These are phyloP conservation scores for Plagodis pulveraria DNA, from an alignment of 2,888 invertebrate species.

Conservation along the genomic window DNA sequence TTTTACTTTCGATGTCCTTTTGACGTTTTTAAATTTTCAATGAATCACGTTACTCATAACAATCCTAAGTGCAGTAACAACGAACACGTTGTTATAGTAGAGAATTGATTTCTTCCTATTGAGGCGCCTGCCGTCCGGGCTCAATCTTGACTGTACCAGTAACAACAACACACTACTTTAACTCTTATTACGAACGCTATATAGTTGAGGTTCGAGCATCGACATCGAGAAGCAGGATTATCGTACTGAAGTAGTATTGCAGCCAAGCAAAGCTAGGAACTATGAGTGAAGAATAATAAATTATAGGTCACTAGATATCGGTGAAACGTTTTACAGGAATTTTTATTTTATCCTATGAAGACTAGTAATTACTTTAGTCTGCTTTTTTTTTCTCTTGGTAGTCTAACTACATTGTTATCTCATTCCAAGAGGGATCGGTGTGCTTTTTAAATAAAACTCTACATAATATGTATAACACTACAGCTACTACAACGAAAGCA, in stretches of 20 bases:
- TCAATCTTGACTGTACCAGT: constrained; percentile 12
- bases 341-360: constrained; percentile 6
- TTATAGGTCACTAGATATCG: constrained; percentile 30
- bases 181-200: background rate
- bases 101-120: constrained; percentile 29
- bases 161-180: background rate
- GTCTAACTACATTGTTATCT: too few relatives aligned
- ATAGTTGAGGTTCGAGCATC: constrained; percentile 12
- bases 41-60: constrained; percentile 25
- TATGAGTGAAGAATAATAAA: constrained; percentile 28
- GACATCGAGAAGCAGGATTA: constrained; percentile 10
- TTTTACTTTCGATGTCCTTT: too few relatives aligned
- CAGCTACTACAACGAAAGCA: too few relatives aligned
- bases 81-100: constrained; percentile 24
- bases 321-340: constrained; percentile 28
- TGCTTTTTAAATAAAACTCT: too few relatives aligned
- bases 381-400: too few relatives aligned
- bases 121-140: constrained; percentile 26
- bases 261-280: constrained; percentile 18
- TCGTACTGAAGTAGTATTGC: constrained; percentile 5
- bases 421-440: too few relatives aligned
- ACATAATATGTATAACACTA: too few relatives aligned
- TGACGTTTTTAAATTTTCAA: background rate
- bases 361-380: too few relatives aligned
- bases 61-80: constrained; percentile 29